A percentile compares a stretch with the other conserved stretches of the same genome.
phyloP scores from a whole-genome alignment of 2,888 invertebrate genomes.

The Cerastoderma edule region DNA sequence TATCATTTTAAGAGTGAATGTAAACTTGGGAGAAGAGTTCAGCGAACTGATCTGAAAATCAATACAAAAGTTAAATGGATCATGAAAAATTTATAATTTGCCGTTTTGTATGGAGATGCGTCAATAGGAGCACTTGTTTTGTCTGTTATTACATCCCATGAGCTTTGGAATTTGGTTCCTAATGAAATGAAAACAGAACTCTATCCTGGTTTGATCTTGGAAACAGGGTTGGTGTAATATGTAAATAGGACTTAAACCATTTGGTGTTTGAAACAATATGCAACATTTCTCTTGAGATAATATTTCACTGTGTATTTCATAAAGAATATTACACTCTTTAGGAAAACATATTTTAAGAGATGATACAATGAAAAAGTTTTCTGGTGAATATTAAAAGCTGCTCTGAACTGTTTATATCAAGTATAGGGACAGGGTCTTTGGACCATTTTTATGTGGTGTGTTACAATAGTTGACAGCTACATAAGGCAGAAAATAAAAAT shows the following conservation, averaged over 20 bases:
- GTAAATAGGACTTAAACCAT: conserved; percentile 9
- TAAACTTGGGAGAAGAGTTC: too few species aligned
- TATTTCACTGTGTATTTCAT: too few species aligned
- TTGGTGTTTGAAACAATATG: too few species aligned
- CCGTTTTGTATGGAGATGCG: conserved; percentile 9
- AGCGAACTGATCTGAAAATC: conserved; percentile 15
- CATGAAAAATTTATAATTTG: conserved; percentile 20
- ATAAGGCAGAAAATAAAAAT: conserved; percentile 15
- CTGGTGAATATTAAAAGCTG: too few species aligned
- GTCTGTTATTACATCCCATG: not conserved
- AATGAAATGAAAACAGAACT: not conserved
- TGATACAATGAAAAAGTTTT: too few species aligned
- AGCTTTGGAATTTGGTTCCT: conserved; percentile 13
- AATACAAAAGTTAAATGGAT: conserved; percentile 18
- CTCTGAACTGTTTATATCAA: too few species aligned
- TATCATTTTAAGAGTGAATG: too few species aligned
- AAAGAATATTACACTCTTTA: too few species aligned
- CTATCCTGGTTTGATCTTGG: conserved; percentile 2
- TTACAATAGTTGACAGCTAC: conserved; percentile 8
- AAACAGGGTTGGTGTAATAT: not conserved
- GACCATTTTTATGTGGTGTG: too few species aligned
- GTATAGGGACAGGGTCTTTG: too few species aligned
- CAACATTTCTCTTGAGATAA: too few species aligned
- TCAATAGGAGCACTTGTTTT: conserved; percentile 23
- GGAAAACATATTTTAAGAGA: too few species aligned